Evolutionary conservation across 2,113 vertebrate species (phyloP), one percentile per base, ranked within the genome.

Genomic region (Martes martes): DNA sequence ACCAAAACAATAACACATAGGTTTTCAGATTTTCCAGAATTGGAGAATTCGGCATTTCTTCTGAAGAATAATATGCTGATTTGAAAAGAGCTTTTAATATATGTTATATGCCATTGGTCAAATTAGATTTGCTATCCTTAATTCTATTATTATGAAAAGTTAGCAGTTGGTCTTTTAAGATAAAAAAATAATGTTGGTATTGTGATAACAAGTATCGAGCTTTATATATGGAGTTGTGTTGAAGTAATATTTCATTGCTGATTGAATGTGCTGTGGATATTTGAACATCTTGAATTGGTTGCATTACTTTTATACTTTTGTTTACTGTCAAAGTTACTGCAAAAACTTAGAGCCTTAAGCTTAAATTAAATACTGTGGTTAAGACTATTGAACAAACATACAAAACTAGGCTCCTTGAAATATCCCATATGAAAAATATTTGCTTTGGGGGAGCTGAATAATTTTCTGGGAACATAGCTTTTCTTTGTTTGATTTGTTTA

Each of bases 271-370:
- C 36, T 10, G 4, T 23, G 28, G 84, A 19, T 33, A 88, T 92
- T n/a, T 83, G 55, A 92, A 26, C 50, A 81, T 90, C 86, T 88
- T 83, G 65, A 89, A 61, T 85, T 79, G 92, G 42, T 36, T 10
- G 0, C 47, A 67, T 59, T 80, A 59, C 47, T 97, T 98, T 98
- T 94, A 91, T 95, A 59, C 59, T 63, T 95, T 86, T 97, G 7
- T 83, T 16, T 95, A 24, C 74, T 95, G 45, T 79, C 19, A 91
- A 90, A 98, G n/a, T 69, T 50, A 79, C 74, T 31, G 33, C 55
- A 84, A 90, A 95, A 95, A 74, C 47, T 47, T 92, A 86, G 91
- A 97, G 57, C 33, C n/a, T 92, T 96, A 94, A 55, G 28, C 50
- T 97, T 57, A 91, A 97, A 90, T 95, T 95, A 85, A 89, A 19